phyloP scores from a whole-genome alignment of 2,113 vertebrate species.

The Cyprinus carpio region DNA sequence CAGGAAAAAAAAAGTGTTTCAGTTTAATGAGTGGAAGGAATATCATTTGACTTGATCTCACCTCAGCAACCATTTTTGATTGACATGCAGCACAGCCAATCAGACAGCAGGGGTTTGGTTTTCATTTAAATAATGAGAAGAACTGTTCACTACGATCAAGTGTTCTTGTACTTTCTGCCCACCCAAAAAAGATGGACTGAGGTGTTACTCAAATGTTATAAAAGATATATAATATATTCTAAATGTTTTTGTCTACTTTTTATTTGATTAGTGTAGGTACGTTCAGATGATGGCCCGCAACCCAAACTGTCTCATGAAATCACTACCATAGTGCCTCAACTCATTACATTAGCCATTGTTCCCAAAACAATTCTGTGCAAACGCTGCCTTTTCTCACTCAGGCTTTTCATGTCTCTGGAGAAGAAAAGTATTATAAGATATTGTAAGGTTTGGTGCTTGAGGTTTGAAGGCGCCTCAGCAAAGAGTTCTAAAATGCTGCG shows the following conservation, averaged over 20 bases:
- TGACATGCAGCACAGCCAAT: slow-evolving; percentile 19
- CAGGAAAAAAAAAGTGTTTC: slow-evolving; percentile 15
- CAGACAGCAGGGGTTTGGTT: not conserved
- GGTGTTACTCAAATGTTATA: slow-evolving; percentile 27
- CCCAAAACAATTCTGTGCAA: not conserved
- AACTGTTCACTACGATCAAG: not conserved
- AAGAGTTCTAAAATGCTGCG: not conserved
- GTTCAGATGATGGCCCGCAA: slow-evolving; percentile 35
- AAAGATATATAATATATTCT: slow-evolving; percentile 45
- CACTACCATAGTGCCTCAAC: slow-evolving; percentile 75
- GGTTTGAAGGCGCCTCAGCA: not conserved
- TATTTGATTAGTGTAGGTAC: slow-evolving; percentile 5
- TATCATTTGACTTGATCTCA: slow-evolving; percentile 11
- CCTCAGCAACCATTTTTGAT: not conserved
- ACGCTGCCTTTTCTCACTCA: not conserved
- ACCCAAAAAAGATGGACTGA: not conserved
- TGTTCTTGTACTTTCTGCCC: not conserved
- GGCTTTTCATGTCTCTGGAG: slow-evolving; percentile 12
- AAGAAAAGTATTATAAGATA: not conserved
- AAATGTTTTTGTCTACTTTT: slow-evolving; percentile 32
- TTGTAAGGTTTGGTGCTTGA: slow-evolving; percentile 1
- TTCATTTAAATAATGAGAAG: not conserved
- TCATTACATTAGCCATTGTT: slow-evolving; percentile 12
- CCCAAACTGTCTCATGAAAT: slow-evolving; percentile 56
- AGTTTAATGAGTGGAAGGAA: slow-evolving; percentile 20